These are phyloP conservation scores for Congeria kusceri DNA, from an alignment of 2,888 invertebrate species.

Conservation along the genomic window DNA sequence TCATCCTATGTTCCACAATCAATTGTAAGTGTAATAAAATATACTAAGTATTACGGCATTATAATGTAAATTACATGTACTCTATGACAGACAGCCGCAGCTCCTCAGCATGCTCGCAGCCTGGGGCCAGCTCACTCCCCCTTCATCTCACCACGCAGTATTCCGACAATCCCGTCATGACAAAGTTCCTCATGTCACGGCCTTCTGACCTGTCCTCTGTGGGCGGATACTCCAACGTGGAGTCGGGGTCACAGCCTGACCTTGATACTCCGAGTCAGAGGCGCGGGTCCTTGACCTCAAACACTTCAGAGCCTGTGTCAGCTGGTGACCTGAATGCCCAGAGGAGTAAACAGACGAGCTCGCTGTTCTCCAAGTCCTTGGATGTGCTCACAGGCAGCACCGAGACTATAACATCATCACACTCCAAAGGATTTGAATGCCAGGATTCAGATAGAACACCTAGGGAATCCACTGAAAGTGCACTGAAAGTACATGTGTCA, in stretches of 20 bases:
- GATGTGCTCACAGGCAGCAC: conserved; percentile 59
- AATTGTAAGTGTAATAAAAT: no score
- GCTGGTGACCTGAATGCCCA: background rate
- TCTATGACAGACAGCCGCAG: conserved; percentile 60
- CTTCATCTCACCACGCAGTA: conserved; percentile 24
- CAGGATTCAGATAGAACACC: background rate
- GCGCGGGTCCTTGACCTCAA: conserved; percentile 48
- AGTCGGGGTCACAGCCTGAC: conserved; percentile 64
- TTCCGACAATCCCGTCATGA: conserved; percentile 44
- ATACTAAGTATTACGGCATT: no score
- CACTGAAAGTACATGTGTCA: background rate
- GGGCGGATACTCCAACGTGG: conserved; percentile 60
- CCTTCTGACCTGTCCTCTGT: conserved; percentile 57
- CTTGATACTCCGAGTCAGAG: conserved; percentile 26
- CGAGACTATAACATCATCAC: conserved; percentile 21
- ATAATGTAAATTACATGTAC: no score
- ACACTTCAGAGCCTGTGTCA: conserved; percentile 36
- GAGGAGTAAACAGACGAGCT: background rate
- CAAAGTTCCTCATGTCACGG: conserved; percentile 60
- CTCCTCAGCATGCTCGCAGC: conserved; percentile 51
- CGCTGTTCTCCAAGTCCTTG: conserved; percentile 46
- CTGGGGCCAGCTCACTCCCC: conserved; percentile 10
- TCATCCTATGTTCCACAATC: no score
- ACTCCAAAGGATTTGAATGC: conserved; percentile 3
- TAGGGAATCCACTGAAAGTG: background rate